Evolutionary conservation across 2,797 vertebrate genomes (phyloP), one percentile per base, ranked within the genome.

Genomic region (Cryptoblepharus egeriae): DNA sequence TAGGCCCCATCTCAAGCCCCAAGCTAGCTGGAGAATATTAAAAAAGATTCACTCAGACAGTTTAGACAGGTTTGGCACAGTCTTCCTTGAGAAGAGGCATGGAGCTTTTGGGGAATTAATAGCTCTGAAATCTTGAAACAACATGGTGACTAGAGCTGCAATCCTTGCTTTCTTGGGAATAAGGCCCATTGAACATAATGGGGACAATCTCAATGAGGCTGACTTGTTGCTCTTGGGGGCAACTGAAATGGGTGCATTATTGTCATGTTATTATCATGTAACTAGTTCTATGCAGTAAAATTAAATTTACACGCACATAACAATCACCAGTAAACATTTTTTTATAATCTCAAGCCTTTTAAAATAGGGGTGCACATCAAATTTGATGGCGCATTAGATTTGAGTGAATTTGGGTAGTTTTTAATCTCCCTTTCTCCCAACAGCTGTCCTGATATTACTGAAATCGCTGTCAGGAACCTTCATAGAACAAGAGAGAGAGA

Each of bases 401-500:
- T n/a, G n/a, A n/a, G n/a, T n/a, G n/a, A n/a, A n/a, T n/a, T n/a
- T n/a, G n/a, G n/a, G n/a, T n/a, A n/a, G n/a, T n/a, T n/a, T n/a
- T n/a, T n/a, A n/a, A 42, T 42, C 39, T 42, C 39, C 39, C 39
- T 42, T 42, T 42, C 39, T 42, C 9, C 39, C 39, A 4, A 1
- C 1, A 88, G 92, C 55, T 88, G 85, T 71, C 80, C 90, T 88
- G 81, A 94, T 94, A 93, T 79, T 75, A 63, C 88, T 92, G 77
- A 95, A 92, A 95, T 84, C 81, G 61, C n/a, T 32, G 16, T 80
- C 64, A 39, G 63, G 68, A 80, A 49, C 85, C 87, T 49, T 79
- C 9, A 24, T 13, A 52, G 79, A 77, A 52, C 65, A 80, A 67
- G 84, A 87, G 88, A 87, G n/a, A n/a, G n/a, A n/a, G n/a, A n/a